Evolutionary conservation across 2,113 vertebrate genomes (phyloP).

Genomic region (Tursiops truncatus): DNA sequence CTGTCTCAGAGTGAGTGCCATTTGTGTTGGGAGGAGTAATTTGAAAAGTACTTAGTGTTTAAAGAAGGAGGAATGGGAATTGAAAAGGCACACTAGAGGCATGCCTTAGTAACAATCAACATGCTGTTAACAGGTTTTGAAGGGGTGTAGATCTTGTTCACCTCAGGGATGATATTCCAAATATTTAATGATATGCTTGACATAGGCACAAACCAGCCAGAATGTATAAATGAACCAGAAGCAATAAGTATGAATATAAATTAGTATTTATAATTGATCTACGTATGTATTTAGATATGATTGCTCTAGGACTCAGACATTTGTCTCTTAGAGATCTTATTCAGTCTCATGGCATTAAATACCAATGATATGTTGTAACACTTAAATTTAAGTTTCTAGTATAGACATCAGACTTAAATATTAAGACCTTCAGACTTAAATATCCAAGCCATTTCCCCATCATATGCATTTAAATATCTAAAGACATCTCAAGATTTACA

Average conservation of each 20-base stretch:
- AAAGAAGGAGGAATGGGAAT: neutral
- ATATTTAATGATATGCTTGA: neutral
- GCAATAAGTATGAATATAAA: neutral
- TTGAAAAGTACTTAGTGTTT: neutral
- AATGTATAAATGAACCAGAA: neutral
- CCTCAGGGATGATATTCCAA: neutral
- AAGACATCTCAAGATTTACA: neutral
- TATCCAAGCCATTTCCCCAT: neutral
- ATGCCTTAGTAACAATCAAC: neutral
- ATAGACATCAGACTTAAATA: neutral
- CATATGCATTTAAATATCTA: neutral
- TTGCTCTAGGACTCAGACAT: neutral
- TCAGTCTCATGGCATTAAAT: neutral
- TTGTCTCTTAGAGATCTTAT: neutral
- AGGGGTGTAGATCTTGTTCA: neutral
- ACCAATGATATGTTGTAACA: neutral
- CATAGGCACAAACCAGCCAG: neutral
- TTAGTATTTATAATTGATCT: neutral
- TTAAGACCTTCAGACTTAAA: neutral
- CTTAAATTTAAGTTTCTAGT: neutral
- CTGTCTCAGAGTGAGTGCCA: neutral
- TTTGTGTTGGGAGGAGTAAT: neutral
- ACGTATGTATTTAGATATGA: neutral
- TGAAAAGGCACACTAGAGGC: neutral
- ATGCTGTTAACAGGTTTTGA: neutral